Evolutionary conservation across 2,113 vertebrate species (phyloP).

Genomic region (Spermophilus dauricus): DNA sequence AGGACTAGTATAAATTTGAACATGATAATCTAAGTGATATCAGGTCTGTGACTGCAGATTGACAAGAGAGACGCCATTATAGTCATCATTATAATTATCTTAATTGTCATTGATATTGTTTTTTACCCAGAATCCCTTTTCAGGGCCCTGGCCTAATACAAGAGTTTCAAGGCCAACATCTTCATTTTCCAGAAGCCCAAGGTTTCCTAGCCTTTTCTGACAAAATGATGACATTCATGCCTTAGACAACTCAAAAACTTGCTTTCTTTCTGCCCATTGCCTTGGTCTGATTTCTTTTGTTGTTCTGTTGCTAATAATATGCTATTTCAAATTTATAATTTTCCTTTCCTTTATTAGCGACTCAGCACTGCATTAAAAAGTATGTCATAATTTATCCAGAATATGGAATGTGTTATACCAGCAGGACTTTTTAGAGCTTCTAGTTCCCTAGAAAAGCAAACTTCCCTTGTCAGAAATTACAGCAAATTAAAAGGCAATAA

Average conservation of each 20-base stretch:
- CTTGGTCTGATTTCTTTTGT: not conserved
- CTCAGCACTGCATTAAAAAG: not conserved
- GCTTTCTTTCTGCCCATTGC: not conserved
- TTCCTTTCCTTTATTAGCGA: not conserved
- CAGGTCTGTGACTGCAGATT: not conserved
- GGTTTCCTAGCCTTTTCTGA: not conserved
- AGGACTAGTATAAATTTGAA: not conserved
- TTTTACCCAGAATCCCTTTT: not conserved
- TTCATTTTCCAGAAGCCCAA: not conserved
- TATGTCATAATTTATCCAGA: not conserved
- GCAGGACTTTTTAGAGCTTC: not conserved
- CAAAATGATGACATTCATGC: not conserved
- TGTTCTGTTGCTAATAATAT: not conserved
- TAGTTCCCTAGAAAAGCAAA: not conserved
- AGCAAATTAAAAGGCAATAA: not conserved
- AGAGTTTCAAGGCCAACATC: not conserved
- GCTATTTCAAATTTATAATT: constrained; percentile 1
- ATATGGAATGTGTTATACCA: not conserved
- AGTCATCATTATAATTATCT: not conserved
- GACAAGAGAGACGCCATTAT: not conserved
- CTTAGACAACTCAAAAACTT: not conserved
- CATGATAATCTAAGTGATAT: not conserved
- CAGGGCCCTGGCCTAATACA: not conserved
- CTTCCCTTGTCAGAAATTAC: not conserved
- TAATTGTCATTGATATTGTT: not conserved